Evolutionary conservation across 2,888 invertebrate genomes (phyloP), one percentile per base, ranked within the genome.

Genomic region (Caenorhabditis japonica): DNA sequence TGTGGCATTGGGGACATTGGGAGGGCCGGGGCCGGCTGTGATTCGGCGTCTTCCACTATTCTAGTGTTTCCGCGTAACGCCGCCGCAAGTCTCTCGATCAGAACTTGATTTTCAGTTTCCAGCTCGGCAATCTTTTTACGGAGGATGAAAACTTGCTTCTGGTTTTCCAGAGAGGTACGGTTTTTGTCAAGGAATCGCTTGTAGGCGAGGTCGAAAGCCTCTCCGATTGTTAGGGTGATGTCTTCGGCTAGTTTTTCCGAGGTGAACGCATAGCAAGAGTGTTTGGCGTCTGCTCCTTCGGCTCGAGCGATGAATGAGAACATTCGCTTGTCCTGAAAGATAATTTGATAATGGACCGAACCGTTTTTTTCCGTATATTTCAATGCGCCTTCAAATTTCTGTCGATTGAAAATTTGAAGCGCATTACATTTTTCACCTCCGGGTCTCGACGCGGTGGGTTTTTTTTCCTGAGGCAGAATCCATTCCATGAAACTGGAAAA

Each of bases 171-270:
- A 88, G 94, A 94, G 88, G 93, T 93, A 66, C 94, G 94, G 60
- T 94, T 94, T 74, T 94, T 94, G 88, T 94, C 96, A 86, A 97
- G 90, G 56, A 69, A 83, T 30, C 77, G 60, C 79, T 84, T 93
- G 90, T 97, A 97, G 30, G 97, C 97, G 87, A 97, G 91, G 90
- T 97, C 97, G 89, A 97, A 97, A 0, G 97, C 97, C 89, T 97
- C 97, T 10, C 97, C 97, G 83, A 97, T 96, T 12, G 97, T 97
- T 75, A 97, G 90, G 41, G 97, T 97, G 75, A 97, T 97, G 88
- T 97, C 96, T 85, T 97, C 96, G 1, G 97, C 96, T 87, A 97
- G 90, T 90, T 97, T 97, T 83, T 97, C 97, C 75, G 95, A 95
- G 74, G 95, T 93, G 88, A 97, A 97, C 17, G 97, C 97, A 89